Evolutionary conservation across 35 echinoderm and acorn worm species (phyloP), one percentile per base, ranked within the genome.

Genomic region (Hemicentrotus pulcherrimus): DNA sequence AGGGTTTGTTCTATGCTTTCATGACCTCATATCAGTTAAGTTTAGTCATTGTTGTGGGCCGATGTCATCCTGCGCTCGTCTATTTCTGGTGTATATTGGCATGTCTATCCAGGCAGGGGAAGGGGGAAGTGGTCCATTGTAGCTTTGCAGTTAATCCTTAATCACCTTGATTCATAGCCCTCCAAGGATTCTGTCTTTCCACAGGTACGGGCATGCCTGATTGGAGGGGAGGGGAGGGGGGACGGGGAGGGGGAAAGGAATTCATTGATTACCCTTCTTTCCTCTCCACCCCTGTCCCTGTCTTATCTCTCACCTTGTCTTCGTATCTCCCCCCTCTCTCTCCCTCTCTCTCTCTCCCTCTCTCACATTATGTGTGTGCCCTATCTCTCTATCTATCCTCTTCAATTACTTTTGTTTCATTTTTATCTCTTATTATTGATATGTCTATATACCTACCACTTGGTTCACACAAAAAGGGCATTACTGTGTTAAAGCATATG

Each of bases 111-210:
- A n/a, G 45, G n/a, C 46, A 93, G 48, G 91, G 35, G 35, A 41
- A 93, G 48, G 91, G 65, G 91, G 91, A 93, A 93, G 91, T 93
- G 91, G 91, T 93, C 91, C 47, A 93, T 93, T 93, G 91, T 93
- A 93, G 47, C 91, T 58, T 90, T 48, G 91, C 48, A 41, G 91
- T 93, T 93, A 93, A 93, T 93, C 91, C 91, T 58, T 58, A 93
- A 93, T 93, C 91, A 58, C 91, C 91, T 93, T 58, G 46, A 93
- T 93, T 93, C 46, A 93, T 47, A 31, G 48, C 48, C 48, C 91
- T 93, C 91, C 46, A 58, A 93, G 91, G 91, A 93, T 58, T 58
- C 24, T 93, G 48, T 93, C 91, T 93, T 24, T 93, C 91, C 91
- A 31, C 91, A 93, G 88, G 46, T 47, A 11, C 12, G 19, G 87